Conservation (phyloP, 2,113 vertebrate species). For the Ammospiza nelsoni region DNA sequence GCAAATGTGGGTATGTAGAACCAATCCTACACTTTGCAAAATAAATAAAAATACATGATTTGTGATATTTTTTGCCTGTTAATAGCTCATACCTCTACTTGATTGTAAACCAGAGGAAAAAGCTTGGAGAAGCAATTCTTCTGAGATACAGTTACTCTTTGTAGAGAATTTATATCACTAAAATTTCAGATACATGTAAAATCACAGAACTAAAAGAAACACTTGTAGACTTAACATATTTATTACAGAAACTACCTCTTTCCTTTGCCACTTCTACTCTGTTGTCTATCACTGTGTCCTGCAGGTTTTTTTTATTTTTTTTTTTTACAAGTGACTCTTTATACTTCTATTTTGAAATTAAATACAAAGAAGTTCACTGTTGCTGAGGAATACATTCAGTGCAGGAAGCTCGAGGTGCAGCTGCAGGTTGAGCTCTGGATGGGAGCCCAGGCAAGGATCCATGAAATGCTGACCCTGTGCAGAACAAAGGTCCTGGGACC, state of each 20-base stretch:
- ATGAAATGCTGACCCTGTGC: not conserved
- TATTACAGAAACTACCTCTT: not conserved
- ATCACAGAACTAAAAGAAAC: not conserved
- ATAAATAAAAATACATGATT: not conserved
- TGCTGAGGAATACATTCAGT: not conserved
- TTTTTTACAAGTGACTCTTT: not conserved
- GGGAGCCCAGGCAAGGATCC: not conserved
- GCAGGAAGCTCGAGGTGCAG: accelerated
- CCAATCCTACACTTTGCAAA: not conserved
- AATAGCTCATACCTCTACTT: not conserved
- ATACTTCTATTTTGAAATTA: not conserved
- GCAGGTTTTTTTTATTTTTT: not conserved
- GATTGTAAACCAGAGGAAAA: not conserved
- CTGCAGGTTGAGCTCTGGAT: not conserved
- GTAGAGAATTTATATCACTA: not conserved
- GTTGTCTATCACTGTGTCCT: accelerated
- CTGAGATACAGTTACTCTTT: not conserved
- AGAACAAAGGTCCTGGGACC: not conserved
- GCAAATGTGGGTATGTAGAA: not conserved
- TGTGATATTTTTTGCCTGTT: not conserved
- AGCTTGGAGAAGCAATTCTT: not conserved
- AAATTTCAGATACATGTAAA: not conserved
- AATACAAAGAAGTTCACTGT: not conserved
- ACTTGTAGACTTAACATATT: not conserved
- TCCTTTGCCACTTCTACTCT: not conserved